phyloP scores from a whole-genome alignment of 2,888 invertebrate species.

The Boloria euphrosyne region DNA sequence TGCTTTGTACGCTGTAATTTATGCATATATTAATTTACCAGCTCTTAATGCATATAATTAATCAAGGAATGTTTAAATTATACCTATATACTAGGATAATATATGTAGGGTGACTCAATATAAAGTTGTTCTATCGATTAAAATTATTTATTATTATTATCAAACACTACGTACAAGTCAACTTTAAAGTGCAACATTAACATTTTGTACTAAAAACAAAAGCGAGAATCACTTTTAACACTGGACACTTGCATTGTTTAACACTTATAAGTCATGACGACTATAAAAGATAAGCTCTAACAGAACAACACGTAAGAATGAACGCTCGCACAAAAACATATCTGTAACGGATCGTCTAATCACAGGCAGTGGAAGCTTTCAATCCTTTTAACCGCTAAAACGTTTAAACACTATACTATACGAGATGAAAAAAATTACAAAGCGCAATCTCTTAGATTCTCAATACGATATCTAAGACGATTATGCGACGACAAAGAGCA shows the following conservation, averaged over 20 bases:
- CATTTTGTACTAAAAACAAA: neutral
- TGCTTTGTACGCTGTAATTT: constrained; percentile 56
- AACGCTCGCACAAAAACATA: constrained; percentile 52
- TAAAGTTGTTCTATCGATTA: neutral
- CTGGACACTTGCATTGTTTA: constrained; percentile 14
- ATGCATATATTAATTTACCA: constrained; percentile 75
- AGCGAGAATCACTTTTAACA: neutral
- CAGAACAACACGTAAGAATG: constrained; percentile 30
- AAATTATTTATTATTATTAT: neutral
- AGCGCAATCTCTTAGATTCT: constrained; percentile 59
- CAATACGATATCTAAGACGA: constrained; percentile 74
- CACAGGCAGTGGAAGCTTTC: constrained; percentile 57
- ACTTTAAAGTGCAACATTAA: neutral
- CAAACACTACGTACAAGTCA: neutral
- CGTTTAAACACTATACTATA: constrained; percentile 62
- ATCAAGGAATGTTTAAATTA: constrained; percentile 52
- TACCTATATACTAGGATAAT: constrained; percentile 22
- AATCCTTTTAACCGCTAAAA: constrained; percentile 69
- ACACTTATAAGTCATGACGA: constrained; percentile 14
- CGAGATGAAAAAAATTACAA: constrained; percentile 63
- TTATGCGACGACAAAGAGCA: constrained; percentile 70
- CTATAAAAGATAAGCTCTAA: constrained; percentile 24
- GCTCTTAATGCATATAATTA: constrained; percentile 72
- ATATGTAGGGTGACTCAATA: neutral
- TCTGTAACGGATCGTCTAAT: constrained; percentile 59